Percentiles rank a stretch among this genome's conserved stretches.
These are phyloP conservation scores for Neuroscelio doddi DNA, from an alignment of 2,888 invertebrate genomes.

Conservation along the genomic window DNA sequence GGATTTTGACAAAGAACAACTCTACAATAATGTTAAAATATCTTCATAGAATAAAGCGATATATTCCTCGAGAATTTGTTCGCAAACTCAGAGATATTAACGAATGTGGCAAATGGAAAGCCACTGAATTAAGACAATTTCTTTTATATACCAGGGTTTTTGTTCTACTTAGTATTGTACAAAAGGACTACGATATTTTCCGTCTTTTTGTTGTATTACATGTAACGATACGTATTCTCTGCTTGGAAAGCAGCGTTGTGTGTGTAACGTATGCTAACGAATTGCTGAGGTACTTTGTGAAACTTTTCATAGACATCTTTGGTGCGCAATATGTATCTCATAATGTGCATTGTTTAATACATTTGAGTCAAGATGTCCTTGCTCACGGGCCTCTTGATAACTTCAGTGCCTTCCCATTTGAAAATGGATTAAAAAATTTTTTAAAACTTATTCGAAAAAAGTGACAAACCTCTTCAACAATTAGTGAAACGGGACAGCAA, in stretches of 20 bases:
- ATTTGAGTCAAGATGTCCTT: conserved; percentile 3
- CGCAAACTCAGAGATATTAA: background rate
- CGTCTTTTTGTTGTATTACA: conserved; percentile 10
- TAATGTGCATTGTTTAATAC: conserved; percentile 6
- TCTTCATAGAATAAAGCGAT: background rate
- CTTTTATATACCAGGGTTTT: conserved; percentile 7
- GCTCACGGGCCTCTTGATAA: conserved; percentile 2
- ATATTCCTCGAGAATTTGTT: conserved; percentile 8
- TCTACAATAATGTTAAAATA: background rate
- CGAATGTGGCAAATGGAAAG: conserved; percentile 2
- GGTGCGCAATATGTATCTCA: conserved; percentile 12
- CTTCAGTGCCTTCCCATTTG: conserved; percentile 16
- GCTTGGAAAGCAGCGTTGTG: background rate
- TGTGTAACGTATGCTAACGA: conserved; percentile 4
- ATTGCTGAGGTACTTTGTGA: conserved; percentile 7
- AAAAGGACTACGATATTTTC: conserved; percentile 1
- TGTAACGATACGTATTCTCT: conserved; percentile 13
- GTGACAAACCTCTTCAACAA: conserved; percentile 14
- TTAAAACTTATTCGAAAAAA: conserved; percentile 1
- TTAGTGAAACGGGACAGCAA: conserved; percentile 11
- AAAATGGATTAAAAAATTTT: conserved; percentile 14
- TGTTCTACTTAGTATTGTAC: background rate
- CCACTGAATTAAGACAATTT: conserved; percentile 7
- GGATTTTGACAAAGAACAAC: background rate
- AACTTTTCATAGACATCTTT: background rate